These are phyloP conservation scores for Pelobates fuscus DNA, from an alignment of 2,113 vertebrate genomes.

Conservation along the genomic window DNA sequence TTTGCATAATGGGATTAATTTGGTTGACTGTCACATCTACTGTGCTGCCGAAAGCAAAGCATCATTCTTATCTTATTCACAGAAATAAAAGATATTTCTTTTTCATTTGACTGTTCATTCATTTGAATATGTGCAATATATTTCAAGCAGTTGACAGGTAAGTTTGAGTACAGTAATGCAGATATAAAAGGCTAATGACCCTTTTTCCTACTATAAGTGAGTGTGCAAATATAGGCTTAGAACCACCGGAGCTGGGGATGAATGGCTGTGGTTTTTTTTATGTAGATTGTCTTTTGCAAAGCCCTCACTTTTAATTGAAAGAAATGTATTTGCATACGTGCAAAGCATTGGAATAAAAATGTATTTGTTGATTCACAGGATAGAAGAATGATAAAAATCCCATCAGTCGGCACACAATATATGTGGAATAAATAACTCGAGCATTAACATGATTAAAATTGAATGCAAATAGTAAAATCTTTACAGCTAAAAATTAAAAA, in stretches of 20 bases:
- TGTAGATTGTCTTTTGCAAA: constrained; percentile 27
- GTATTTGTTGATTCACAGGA: constrained; percentile 19
- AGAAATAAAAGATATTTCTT: constrained; percentile 55
- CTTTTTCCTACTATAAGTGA: constrained; percentile 30
- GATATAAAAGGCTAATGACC: constrained; percentile 42
- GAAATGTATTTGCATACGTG: constrained; percentile 41
- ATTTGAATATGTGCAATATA: constrained; percentile 48
- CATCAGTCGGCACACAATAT: constrained; percentile 28
- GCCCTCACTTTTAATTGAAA: constrained; percentile 42
- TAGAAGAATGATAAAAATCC: constrained; percentile 22
- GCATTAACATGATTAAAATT: not conserved
- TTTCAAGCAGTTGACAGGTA: constrained; percentile 37
- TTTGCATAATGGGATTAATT: constrained; percentile 82
- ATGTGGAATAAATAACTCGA: constrained; percentile 20
- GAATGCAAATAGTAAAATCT: not conserved
- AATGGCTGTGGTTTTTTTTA: constrained; percentile 27
- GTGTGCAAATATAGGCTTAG: constrained; percentile 27
- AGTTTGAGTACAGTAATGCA: constrained; percentile 41
- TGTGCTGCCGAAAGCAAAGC: constrained; percentile 69
- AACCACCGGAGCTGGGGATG: constrained; percentile 26
- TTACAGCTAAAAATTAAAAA: not conserved
- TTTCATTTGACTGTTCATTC: constrained; percentile 53
- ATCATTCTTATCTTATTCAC: constrained; percentile 62
- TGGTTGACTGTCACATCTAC: constrained; percentile 76
- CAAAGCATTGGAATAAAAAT: constrained; percentile 35